phyloP scores from a whole-genome alignment of 2,113 vertebrate species.

The Onychostruthus taczanowskii region DNA sequence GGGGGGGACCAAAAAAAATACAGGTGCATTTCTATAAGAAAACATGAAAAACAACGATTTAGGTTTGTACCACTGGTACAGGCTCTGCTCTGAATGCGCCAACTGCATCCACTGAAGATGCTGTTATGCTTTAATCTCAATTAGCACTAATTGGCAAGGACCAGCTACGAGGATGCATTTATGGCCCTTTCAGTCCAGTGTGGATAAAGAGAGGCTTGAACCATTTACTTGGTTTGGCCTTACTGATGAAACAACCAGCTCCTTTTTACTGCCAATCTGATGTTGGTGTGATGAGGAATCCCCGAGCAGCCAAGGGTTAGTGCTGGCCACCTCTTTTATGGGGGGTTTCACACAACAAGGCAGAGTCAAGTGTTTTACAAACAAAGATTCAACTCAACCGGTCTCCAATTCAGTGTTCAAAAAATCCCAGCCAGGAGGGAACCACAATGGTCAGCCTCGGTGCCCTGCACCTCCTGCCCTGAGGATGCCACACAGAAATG shows the following conservation, averaged over 20 bases:
- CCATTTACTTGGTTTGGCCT: conserved; percentile 15
- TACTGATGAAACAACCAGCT: not conserved
- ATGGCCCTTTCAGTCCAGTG: not conserved
- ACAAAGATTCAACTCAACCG: not conserved
- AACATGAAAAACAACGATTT: not conserved
- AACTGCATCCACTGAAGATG: not conserved
- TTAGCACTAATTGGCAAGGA: not conserved
- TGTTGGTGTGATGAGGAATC: not conserved
- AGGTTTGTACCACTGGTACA: not conserved
- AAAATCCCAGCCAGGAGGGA: not conserved
- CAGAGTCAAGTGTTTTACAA: not conserved
- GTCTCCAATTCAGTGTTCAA: not conserved
- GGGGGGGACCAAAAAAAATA: accelerated
- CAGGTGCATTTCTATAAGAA: accelerated
- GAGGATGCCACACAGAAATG: not conserved
- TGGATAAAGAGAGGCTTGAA: not conserved
- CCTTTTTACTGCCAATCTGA: not conserved
- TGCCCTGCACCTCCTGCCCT: not conserved
- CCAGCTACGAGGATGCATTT: not conserved
- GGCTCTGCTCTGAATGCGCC: not conserved
- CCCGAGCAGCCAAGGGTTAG: not conserved
- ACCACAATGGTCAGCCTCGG: accelerated
- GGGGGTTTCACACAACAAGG: not conserved
- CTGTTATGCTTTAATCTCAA: not conserved
- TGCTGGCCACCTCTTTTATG: not conserved